phyloP scores from a whole-genome alignment of 2,113 vertebrate genomes.

The Phyllostomus discolor region DNA sequence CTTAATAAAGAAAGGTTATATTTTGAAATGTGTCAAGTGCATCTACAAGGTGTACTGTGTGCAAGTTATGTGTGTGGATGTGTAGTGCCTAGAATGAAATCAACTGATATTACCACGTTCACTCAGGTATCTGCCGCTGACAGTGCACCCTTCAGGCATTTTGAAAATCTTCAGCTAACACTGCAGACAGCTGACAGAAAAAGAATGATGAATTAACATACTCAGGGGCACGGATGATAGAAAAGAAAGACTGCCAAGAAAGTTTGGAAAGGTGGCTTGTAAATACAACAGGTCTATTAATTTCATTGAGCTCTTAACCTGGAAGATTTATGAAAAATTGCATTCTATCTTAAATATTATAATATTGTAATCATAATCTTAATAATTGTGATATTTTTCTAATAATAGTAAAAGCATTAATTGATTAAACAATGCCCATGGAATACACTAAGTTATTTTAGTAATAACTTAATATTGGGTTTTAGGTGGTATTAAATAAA shows the following conservation, averaged over 20 bases:
- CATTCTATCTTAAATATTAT: not conserved
- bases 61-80: not conserved
- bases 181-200: constrained; percentile 44
- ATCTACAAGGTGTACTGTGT: constrained; percentile 26
- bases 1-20: constrained; percentile 11
- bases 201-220: constrained; percentile 65
- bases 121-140: constrained; percentile 58
- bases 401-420: not conserved
- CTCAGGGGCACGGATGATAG: not conserved
- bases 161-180: constrained; percentile 56
- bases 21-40: constrained; percentile 45
- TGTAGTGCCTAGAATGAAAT: constrained; percentile 42
- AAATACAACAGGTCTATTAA: constrained; percentile 7
- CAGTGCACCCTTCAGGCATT: constrained; percentile 64
- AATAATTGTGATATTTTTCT: not conserved
- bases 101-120: constrained; percentile 56
- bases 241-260: not conserved
- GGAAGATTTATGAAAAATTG: not conserved
- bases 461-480: not conserved
- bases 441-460: not conserved
- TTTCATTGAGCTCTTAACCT: not conserved
- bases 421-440: not conserved
- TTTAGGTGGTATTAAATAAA: not conserved
- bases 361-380: not conserved
- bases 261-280: not conserved